Evolutionary conservation across 1,140 invertebrate genomes (phyloP), one percentile per base, ranked within the genome.

Genomic region (Potamilus streckersoni): DNA sequence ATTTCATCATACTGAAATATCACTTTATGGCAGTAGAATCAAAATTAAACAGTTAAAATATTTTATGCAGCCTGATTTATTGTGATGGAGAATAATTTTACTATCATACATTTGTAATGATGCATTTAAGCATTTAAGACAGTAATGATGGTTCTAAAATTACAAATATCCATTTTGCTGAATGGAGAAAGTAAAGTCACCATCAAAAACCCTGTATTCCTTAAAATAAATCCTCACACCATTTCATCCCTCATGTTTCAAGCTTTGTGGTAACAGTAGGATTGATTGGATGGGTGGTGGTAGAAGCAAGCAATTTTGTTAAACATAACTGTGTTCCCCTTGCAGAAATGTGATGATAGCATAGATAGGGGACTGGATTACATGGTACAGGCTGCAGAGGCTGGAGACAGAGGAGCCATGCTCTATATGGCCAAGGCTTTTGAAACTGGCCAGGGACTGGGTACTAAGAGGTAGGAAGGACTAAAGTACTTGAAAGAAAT

Each of bases 381-480:
- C 69, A 90, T 92, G 90, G 76, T 85, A 31, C 79, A 84, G 68
- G 91, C 92, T 56, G 92, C 92, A 38, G 87, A 91, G 62, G 87
- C 89, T 73, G 91, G 91, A 57, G 92, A 93, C 74, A 83, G 91
- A 60, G 86, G 84, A 61, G 86, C 92, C 15, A 92, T 92, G 89
- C 83, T 92, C 4, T 90, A 87, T 80, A 80, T 93, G 80, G 92
- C 92, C 55, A 90, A 90, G 76, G 91, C 91, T 11, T 92, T 89
- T 87, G 91, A 93, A 74, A 89, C 89, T 76, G 92, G 92, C 2
- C 61, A 82, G 55, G 86, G 87, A 67, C 85, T 91, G 14, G 89
- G 88, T 49, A 81, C 76, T 49, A 77, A 76, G 60, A 89, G 86
- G 89, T 91, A 79, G 69, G 76, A 16, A 56, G 12, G 67, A 20